These are phyloP conservation scores for Aphidoletes aphidimyza DNA, from an alignment of 2,888 invertebrate species.

Conservation along the genomic window DNA sequence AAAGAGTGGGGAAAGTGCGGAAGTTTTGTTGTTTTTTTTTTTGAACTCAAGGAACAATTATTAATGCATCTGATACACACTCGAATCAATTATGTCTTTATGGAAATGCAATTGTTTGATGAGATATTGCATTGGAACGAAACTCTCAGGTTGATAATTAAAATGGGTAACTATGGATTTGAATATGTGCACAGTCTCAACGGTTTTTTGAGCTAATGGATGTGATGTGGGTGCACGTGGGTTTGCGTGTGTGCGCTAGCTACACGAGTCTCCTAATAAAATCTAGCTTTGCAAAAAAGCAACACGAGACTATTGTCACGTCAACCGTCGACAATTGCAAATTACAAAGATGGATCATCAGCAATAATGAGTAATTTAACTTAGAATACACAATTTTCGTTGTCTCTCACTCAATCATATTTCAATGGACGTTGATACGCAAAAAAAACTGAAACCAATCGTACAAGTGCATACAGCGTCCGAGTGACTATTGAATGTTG, in stretches of 20 bases:
- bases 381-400: not conserved
- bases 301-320: conserved; percentile 31
- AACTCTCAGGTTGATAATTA: not conserved
- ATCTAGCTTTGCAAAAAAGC: not conserved
- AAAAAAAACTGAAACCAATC: not conserved
- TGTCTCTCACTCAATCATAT: not conserved
- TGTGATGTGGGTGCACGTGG: not conserved
- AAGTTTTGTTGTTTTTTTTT: not conserved
- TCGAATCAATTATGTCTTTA: conserved; percentile 1
- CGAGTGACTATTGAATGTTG: too few species aligned
- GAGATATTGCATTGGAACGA: not conserved
- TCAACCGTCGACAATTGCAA: not conserved
- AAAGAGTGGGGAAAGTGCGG: not conserved
- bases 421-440: conserved; percentile 18
- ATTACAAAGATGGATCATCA: not conserved
- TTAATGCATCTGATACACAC: not conserved
- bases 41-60: too few species aligned
- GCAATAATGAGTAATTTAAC: not conserved
- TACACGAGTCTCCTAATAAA: too few species aligned
- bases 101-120: conserved; percentile 7
- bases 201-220: not conserved
- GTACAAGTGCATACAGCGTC: not conserved
- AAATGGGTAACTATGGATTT: not conserved
- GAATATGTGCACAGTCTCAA: not conserved
- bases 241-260: not conserved